Evolutionary conservation across 2,113 vertebrate species (phyloP), one percentile per base, ranked within the genome.

Genomic region (Poecile atricapillus): DNA sequence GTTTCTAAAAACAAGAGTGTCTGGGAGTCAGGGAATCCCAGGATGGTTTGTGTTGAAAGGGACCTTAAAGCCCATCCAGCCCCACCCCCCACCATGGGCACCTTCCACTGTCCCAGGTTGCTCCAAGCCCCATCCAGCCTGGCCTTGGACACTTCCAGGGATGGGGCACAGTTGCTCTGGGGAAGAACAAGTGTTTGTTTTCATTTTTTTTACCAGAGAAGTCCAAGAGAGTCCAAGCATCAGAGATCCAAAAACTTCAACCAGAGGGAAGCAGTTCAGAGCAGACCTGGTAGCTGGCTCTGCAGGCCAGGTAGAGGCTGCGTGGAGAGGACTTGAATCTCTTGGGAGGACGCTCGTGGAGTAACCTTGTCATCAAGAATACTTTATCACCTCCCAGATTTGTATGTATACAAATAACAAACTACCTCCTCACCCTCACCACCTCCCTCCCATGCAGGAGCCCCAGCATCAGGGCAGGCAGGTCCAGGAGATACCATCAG

Each of bases 401-500:
- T 46, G 47, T 33, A 62, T 10, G 13, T 15, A 56, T 3, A 52
- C 25, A 85, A 68, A 85, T 14, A 18, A 58, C 55, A 50, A 80
- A 24, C 11, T 4, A 14, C 50, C 71, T 43, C 7, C 50, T 49
- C 20, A 30, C 9, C 47, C 53, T 41, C 58, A 9, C 20, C 77
- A 33, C 22, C 4, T 35, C 82, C 71, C 68, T 90, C 47, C 71
- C 73, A 15, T 44, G 89, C 82, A n/a, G 33, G 14, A 70, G 73
- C 73, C 80, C 20, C 69, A 52, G 75, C 60, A 44, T 21, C 50
- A 25, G 52, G 79, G 59, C 27, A 80, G 75, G 62, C 53, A 70
- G 64, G 73, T 73, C 35, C 2, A 63, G 52, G 19, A 94, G 93
- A 96, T 95, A 94, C 23, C 67, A 94, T 97, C 94, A 76, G 92